Evolutionary conservation across 2,888 invertebrate species (phyloP).

Genomic region (Gryllus longicercus): DNA sequence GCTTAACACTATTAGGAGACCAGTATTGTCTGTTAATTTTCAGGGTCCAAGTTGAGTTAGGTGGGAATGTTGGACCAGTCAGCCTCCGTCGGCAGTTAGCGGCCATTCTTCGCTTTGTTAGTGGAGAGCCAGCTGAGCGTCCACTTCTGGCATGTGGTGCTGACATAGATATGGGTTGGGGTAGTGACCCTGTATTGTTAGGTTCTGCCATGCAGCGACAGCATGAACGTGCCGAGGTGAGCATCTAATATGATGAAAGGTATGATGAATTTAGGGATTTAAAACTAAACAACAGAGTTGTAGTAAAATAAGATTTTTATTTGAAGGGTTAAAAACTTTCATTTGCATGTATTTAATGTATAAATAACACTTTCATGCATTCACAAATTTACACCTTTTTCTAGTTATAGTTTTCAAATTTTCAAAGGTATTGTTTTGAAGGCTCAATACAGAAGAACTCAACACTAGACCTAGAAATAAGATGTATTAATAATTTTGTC

Average conservation of each 20-base stretch:
- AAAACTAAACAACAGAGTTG: no score
- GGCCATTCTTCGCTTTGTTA: conserved; percentile 43
- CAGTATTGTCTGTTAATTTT: background rate
- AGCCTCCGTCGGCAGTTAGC: background rate
- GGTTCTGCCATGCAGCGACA: conserved; percentile 45
- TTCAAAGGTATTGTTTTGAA: no score
- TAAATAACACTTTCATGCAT: background rate
- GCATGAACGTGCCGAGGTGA: conserved; percentile 40
- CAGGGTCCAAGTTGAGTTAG: background rate
- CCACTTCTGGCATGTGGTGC: conserved; percentile 38
- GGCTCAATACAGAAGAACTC: no score
- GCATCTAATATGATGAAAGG: background rate
- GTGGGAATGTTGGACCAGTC: background rate
- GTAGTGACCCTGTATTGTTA: conserved; percentile 44
- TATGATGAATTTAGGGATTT: no score
- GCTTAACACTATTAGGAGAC: no score
- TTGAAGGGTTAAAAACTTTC: background rate
- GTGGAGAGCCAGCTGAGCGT: conserved; percentile 45
- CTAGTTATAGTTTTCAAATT: no score
- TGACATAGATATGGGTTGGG: conserved; percentile 45
- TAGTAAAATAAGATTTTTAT: no score
- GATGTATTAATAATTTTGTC: no score
- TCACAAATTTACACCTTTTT: no score
- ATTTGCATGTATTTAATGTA: background rate
- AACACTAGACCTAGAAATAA: no score